Conservation (phyloP, 2,797 vertebrate species). For the Gallinago stenura region DNA sequence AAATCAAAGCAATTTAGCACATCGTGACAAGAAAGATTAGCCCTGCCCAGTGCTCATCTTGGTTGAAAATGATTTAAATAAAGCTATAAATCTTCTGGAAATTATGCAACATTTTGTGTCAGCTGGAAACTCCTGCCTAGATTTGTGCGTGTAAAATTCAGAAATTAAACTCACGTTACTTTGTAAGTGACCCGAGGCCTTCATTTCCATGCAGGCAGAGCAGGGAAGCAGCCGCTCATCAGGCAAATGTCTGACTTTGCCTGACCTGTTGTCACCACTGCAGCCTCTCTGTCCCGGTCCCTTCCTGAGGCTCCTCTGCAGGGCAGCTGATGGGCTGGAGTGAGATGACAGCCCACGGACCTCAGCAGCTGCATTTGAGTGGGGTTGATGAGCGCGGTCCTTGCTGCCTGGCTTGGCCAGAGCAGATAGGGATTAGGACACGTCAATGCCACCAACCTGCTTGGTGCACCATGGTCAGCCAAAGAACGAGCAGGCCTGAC, state of each 20-base stretch:
- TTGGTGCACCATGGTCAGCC: neutral
- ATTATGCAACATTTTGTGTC: slow-evolving; percentile 72
- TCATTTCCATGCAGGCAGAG: neutral
- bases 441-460: neutral
- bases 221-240: neutral
- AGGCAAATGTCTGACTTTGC: neutral
- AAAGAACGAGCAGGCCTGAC: neutral
- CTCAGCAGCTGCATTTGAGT: neutral
- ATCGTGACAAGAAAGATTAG: slow-evolving; percentile 78
- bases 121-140: slow-evolving; percentile 54
- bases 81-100: slow-evolving; percentile 77
- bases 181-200: slow-evolving; percentile 17
- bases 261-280: neutral
- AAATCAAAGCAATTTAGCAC: slow-evolving; percentile 78
- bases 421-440: neutral
- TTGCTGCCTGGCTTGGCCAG: neutral
- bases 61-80: slow-evolving; percentile 79
- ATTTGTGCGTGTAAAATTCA: slow-evolving; percentile 27
- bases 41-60: slow-evolving; percentile 75
- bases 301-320: too few species aligned
- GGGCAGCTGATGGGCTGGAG: neutral
- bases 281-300: fast-evolving
- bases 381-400: neutral
- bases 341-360: fast-evolving
- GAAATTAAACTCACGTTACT: neutral